phyloP scores from a whole-genome alignment of 2,888 invertebrate genomes.

The Epirrita christyi region DNA sequence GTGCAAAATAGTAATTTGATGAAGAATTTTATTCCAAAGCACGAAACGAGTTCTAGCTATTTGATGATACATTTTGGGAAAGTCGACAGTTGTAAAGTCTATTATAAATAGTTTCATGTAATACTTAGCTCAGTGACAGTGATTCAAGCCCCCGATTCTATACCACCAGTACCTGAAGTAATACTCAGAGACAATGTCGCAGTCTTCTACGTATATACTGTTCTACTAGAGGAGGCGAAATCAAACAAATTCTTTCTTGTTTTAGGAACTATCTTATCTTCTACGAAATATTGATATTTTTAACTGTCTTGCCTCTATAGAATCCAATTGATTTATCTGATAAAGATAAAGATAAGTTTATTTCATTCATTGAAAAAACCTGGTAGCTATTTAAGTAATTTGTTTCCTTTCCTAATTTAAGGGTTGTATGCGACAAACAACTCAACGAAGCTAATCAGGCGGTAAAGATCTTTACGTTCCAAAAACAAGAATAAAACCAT shows the following conservation, averaged over 20 bases:
- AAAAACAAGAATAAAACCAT: slow-evolving; percentile 39
- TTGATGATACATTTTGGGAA: neutral
- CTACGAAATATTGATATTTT: neutral
- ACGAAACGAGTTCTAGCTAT: neutral
- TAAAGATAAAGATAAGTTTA: no score
- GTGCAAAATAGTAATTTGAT: no score
- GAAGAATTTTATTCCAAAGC: no score
- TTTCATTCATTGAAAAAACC: no score
- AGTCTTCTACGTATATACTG: slow-evolving; percentile 63
- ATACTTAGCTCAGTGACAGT: slow-evolving; percentile 40
- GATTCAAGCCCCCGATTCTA: slow-evolving; percentile 51
- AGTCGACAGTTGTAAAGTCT: neutral
- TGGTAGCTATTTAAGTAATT: no score
- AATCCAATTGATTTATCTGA: no score
- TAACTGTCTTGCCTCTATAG: neutral
- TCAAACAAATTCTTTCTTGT: slow-evolving; percentile 36
- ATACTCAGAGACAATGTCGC: slow-evolving; percentile 95
- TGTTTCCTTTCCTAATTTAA: no score
- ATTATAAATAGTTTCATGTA: slow-evolving; percentile 1
- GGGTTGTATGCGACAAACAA: no score
- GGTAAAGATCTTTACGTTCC: slow-evolving; percentile 6
- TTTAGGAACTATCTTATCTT: slow-evolving; percentile 35
- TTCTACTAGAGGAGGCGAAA: slow-evolving; percentile 48
- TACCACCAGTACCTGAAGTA: slow-evolving; percentile 99
- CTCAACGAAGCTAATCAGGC: no score